These are phyloP conservation scores for Acanthochromis polyacanthus DNA, from an alignment of 2,113 vertebrate genomes.

Conservation along the genomic window DNA sequence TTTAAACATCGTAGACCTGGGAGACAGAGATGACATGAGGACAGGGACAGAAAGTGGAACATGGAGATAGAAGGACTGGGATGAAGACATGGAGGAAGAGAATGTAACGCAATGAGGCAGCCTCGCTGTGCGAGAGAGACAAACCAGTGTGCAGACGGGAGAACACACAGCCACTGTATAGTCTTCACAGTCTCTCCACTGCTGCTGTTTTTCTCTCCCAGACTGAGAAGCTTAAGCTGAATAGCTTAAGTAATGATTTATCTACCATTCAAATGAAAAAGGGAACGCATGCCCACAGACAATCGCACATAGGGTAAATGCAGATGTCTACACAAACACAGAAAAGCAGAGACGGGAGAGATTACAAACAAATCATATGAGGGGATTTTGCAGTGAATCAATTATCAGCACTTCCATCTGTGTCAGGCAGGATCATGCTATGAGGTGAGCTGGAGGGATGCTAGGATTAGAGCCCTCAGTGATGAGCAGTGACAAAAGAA, in stretches of 20 bases:
- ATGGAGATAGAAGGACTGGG: constrained; percentile 31
- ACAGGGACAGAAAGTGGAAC: constrained; percentile 54
- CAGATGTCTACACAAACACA: constrained; percentile 16
- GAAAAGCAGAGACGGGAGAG: constrained; percentile 19
- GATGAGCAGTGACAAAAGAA: constrained; percentile 29
- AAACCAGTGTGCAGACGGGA: constrained; percentile 46
- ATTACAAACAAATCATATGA: constrained; percentile 48
- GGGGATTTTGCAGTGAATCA: constrained; percentile 67
- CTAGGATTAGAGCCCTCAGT: constrained; percentile 44
- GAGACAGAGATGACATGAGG: constrained; percentile 61
- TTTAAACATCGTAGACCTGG: constrained; percentile 41
- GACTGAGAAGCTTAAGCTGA: constrained; percentile 41
- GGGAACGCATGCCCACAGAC: constrained; percentile 44
- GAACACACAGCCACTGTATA: constrained; percentile 14
- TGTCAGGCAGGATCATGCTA: constrained; percentile 40
- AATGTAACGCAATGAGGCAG: constrained; percentile 40
- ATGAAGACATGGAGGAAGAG: constrained; percentile 54
- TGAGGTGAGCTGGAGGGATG: constrained; percentile 54
- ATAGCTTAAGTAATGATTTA: constrained; percentile 51
- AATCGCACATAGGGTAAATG: constrained; percentile 20
- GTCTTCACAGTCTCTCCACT: constrained; percentile 20
- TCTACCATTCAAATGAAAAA: constrained; percentile 41
- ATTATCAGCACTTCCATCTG: constrained; percentile 54
- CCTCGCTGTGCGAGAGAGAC: background rate
- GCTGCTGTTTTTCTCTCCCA: constrained; percentile 46